Base-by-base conservation (phyloP, 2,888 invertebrate species). In the Panzeria rudis region DNA sequence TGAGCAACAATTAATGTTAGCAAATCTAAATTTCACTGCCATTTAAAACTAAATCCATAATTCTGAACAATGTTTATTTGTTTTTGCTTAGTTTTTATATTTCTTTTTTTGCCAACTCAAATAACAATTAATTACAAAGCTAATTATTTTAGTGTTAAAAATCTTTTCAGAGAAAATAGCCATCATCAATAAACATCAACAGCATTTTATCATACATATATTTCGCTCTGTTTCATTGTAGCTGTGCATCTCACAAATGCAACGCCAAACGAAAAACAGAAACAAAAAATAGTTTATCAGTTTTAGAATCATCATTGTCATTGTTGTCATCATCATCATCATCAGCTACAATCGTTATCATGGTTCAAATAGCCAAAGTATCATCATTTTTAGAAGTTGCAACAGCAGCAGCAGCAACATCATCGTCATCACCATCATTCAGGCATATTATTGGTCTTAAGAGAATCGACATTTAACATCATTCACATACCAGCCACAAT, bases 71-170 rank as follows among this genome's bases (percentile, higher is more conserved):
- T 61, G 54, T 76, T 68, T 2, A 50, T n/a, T 29, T 8, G 54
- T 52, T 13, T 66, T 66, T 64, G 7, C 13, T 59, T 59, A 0
- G 2, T 23, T 35, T 20, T 15, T 41, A 0, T n/a, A 0, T n/a
- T 20, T 52, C 15, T 6, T 41, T 69, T 35, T 54, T 77, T 69
- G 41, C 69, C 79, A 68, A 8, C 50, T 73, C 29, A 52, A 71
- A 56, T 64, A 50, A 52, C 75, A 86, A 86, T 86, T 87, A 86
- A 87, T 84, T 86, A 77, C 64, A 44, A 75, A 84, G 81, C 87
- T 87, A 87, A 87, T 87, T 86, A 86, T 78, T 83, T 83, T 75
- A 64, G 78, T 79, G 82, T 79, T 75, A 82, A 85, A 78, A 85
- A 79, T 79, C 75, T 79, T 59, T 72, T 71, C 59, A 52, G 11